Evolutionary conservation across 2,113 vertebrate genomes (phyloP), one percentile per base, ranked within the genome.

Genomic region (Xiphias gladius): DNA sequence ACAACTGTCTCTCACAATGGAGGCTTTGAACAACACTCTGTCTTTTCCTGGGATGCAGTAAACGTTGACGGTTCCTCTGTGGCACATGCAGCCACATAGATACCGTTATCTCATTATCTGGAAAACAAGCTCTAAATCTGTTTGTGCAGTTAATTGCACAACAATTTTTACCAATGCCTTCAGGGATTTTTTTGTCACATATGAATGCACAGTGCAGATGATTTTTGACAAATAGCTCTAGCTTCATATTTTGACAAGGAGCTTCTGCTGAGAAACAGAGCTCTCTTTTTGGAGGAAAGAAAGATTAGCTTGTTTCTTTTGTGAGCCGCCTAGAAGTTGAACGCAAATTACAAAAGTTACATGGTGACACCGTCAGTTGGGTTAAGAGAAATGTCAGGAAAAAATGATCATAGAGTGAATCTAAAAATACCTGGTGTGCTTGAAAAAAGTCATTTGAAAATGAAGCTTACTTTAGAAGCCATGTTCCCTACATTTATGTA

Each of bases 401-500:
- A 43, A 13, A 37, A 71, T 55, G 11, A 54, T 62, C 37, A 22
- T 1, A 52, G 24, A 22, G 13, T 70, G 2, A 22, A 67, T 58
- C 17, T 57, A 22, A 66, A 81, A 79, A 71, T 12, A 14, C 12
- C 9, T 28, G 24, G 5, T 19, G 46, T 24, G 20, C 71, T 72
- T 26, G 14, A 57, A 65, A 57, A 65, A 74, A 43, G 20, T 2
- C 2, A 55, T 68, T 37, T 7, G 7, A 39, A 57, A 43, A 54
- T 54, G 14, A 54, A 63, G 6, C 46, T 35, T 35, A 4, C 7
- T 7, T 67, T 43, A 22, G n/a, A 16, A 57, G 9, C 16, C 11
- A 11, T 41, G n/a, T 4, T 46, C 50, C 63, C 78, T 16, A 79
- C 26, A 50, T 65, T 83, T 10, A 12, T 39, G 58, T 57, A 11